Conservation (phyloP, 2,113 vertebrate species). For the Megalops atlanticus region DNA sequence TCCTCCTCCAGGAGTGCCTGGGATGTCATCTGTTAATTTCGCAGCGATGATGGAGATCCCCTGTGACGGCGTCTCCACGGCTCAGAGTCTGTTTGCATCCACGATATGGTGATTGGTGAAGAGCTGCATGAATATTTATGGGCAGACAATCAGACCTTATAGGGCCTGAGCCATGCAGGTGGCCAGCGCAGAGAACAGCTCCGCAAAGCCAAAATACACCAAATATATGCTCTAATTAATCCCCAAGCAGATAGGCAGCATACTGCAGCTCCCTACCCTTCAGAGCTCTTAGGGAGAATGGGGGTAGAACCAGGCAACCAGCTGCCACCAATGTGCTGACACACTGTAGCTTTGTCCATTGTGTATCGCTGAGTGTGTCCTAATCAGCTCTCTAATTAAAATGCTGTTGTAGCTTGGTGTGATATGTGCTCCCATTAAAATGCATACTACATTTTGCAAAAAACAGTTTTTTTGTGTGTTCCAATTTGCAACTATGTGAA, state of each 20-base stretch:
- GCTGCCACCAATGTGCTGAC: neutral
- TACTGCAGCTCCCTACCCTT: neutral
- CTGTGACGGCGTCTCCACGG: slow-evolving; percentile 23
- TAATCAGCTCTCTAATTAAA: neutral
- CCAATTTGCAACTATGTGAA: neutral
- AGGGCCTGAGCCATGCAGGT: slow-evolving; percentile 11
- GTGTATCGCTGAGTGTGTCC: neutral
- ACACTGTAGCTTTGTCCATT: neutral
- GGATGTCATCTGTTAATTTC: slow-evolving; percentile 23
- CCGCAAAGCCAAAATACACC: slow-evolving; percentile 9
- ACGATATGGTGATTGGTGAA: neutral
- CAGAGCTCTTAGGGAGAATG: neutral
- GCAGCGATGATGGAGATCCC: slow-evolving; percentile 9
- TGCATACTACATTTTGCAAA: neutral
- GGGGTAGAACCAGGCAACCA: slow-evolving; percentile 1
- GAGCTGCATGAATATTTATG: slow-evolving; percentile 14
- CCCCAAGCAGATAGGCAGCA: slow-evolving; percentile 7
- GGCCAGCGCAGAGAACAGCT: neutral
- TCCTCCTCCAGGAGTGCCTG: slow-evolving; percentile 15
- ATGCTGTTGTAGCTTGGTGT: neutral
- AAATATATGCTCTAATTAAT: slow-evolving; percentile 28
- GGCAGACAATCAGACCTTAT: neutral
- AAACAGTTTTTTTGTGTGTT: neutral
- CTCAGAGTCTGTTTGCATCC: slow-evolving; percentile 18
- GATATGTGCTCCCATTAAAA: neutral